Conservation (phyloP, 2,113 vertebrate species). For the Alces alces region DNA sequence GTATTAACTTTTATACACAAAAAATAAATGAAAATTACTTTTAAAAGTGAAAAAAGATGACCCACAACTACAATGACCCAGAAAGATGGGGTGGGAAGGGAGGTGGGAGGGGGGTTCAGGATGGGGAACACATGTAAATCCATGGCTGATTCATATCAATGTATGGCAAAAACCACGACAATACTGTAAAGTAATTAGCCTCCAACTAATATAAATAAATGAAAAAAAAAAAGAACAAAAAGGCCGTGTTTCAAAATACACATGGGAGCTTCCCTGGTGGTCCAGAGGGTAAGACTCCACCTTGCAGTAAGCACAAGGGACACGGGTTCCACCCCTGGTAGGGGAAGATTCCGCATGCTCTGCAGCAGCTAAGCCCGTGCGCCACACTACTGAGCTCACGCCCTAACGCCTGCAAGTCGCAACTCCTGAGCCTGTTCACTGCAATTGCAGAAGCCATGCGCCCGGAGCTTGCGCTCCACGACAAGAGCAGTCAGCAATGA, state of each 20-base stretch:
- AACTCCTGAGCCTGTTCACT: not conserved
- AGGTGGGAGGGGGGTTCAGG: no score
- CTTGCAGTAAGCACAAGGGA: not conserved
- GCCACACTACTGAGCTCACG: not conserved
- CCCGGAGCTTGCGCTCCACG: not conserved
- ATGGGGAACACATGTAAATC: no score
- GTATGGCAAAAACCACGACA: no score
- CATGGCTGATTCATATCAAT: no score
- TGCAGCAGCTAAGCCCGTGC: not conserved
- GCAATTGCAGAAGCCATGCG: not conserved
- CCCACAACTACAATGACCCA: no score
- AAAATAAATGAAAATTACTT: not conserved
- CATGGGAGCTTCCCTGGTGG: not conserved
- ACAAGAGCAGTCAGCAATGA: rapidly evolving
- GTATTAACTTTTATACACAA: not conserved
- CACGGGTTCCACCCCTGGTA: not conserved
- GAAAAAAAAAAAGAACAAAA: not conserved
- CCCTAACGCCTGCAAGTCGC: not conserved
- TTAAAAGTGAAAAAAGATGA: not conserved
- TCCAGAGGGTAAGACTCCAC: not conserved
- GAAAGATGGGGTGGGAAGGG: no score
- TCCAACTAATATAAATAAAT: no score
- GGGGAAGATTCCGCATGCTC: not conserved
- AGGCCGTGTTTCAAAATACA: not conserved
- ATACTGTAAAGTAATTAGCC: no score